A percentile compares a stretch with the other conserved stretches of the same genome.
phyloP scores from a whole-genome alignment of 2,888 invertebrate species.

The Theristus sp. region DNA sequence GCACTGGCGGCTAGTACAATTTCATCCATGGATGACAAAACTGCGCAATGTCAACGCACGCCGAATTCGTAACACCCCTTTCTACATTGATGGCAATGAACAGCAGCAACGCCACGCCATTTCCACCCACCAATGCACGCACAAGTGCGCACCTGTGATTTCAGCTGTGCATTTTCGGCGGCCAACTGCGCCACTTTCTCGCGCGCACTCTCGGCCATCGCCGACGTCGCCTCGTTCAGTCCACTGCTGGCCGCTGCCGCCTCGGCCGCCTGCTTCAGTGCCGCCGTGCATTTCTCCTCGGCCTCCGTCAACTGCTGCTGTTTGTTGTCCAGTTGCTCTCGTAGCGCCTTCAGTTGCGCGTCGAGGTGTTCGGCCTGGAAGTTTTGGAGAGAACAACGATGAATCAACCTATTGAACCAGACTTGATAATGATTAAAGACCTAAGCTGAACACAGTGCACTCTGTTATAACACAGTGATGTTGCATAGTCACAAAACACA shows the following conservation, averaged over 20 bases:
- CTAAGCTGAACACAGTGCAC: too few relatives aligned
- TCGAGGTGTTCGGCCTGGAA: background rate
- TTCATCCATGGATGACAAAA: too few relatives aligned
- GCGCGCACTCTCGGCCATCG: background rate
- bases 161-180: slow-evolving; percentile 1
- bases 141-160: background rate
- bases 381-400: background rate
- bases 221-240: background rate
- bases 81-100: too few relatives aligned
- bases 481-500: too few relatives aligned
- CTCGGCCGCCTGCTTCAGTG: background rate
- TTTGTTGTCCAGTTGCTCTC: slow-evolving; percentile 49
- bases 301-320: slow-evolving; percentile 46
- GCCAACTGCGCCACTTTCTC: background rate
- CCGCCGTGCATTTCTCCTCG: background rate
- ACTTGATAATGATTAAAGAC: too few relatives aligned
- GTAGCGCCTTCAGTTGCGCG: slow-evolving; percentile 26
- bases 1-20: too few relatives aligned
- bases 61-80: too few relatives aligned
- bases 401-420: background rate
- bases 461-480: too few relatives aligned
- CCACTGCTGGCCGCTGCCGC: background rate
- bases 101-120: too few relatives aligned
- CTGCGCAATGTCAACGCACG: too few relatives aligned
- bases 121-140: too few relatives aligned